Base-by-base conservation (phyloP, 2,113 vertebrate species). In the Capreolus pygargus region DNA sequence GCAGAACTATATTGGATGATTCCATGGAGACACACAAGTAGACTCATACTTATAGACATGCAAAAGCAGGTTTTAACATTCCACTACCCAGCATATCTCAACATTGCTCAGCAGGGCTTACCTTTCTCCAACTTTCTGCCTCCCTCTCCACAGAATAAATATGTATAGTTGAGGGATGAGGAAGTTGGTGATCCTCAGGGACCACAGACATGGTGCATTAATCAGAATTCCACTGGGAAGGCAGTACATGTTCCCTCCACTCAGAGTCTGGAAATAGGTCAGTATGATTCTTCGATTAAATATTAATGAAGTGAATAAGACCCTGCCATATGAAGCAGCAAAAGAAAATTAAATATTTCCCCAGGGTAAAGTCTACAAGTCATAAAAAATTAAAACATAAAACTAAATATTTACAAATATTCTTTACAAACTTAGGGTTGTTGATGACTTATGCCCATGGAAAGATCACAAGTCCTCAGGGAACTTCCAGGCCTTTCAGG, bases 241-340 rank as follows among this genome's bases (percentile, higher is more conserved):
- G 25, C 43, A 91, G 19, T 28, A 39, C 67, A 58, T 19, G 16
- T 27, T 83, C 33, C 47, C n/a, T 96, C 96, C 14, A 86, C 61
- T 89, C 92, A 93, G 25, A 61, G 33, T 86, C 52, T 84, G 89
- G 82, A 96, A 97, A 97, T 91, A 97, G 76, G 70, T 82, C 89
- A 95, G 92, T 64, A 85, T 93, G 96, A 91, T 86, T 89, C 95
- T 54, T 60, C 5, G 1, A 97, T 96, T 97, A 97, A 98, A 98
- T 96, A 97, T 96, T 97, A 97, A 98, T 96, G 92, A 96, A 96
- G 83, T 92, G 92, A 97, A 55, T 97, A 95, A 97, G 97, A 96
- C 83, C 95, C 79, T 97, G 87, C 27, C 89, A 92, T 64, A 95
- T 52, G 54, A 96, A 97, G 96, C 54, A 86, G 70, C 16, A 36